A percentile compares a stretch with the other conserved stretches of the same genome.
These are phyloP conservation scores for Tyto alba DNA, from an alignment of 2,113 vertebrate species.

Conservation along the genomic window DNA sequence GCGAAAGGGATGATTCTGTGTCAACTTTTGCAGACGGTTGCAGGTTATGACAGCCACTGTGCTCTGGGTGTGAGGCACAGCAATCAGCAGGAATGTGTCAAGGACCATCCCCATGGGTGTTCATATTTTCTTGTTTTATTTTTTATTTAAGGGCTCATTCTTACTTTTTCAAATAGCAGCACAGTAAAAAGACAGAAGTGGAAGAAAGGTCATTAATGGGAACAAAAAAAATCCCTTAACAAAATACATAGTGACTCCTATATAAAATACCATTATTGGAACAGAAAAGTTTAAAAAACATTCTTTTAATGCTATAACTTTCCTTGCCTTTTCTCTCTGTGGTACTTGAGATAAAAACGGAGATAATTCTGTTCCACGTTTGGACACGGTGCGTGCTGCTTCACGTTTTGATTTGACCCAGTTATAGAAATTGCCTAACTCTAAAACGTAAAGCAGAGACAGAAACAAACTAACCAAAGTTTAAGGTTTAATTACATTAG, in stretches of 20 bases:
- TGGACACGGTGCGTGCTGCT: background rate
- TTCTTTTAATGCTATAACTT: background rate
- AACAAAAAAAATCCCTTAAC: background rate
- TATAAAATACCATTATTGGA: background rate
- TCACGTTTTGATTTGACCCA: background rate
- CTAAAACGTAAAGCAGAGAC: background rate
- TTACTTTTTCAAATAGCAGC: background rate
- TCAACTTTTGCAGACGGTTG: background rate
- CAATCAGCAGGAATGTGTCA: background rate
- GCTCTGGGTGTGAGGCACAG: background rate
- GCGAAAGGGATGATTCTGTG: background rate
- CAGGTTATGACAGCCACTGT: background rate
- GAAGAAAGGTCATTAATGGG: background rate
- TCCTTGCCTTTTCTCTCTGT: background rate
- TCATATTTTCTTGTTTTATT: background rate
- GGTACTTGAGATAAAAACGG: background rate
- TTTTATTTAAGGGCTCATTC: background rate
- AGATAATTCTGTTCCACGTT: background rate
- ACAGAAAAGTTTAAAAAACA: background rate
- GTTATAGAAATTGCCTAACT: background rate
- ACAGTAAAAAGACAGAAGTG: background rate
- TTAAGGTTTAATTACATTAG: background rate
- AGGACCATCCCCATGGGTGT: too few species aligned
- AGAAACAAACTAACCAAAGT: background rate
- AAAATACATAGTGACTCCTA: background rate